Conservation (phyloP, 2,888 invertebrate genomes). For the Drosophila mimica region DNA sequence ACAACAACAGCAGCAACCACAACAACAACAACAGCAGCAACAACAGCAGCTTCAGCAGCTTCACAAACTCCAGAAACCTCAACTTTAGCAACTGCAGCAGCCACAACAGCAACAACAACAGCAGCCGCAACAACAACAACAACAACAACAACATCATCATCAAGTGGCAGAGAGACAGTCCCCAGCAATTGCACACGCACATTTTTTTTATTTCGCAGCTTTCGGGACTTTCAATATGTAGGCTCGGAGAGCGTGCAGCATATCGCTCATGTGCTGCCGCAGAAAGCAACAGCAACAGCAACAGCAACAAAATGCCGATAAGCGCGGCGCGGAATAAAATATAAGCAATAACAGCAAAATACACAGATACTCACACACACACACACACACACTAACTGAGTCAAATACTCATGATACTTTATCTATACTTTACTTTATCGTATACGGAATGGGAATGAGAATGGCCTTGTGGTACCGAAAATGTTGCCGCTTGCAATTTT, state of each 20-base stretch:
- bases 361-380: constrained; percentile 33
- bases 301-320: constrained; percentile 51
- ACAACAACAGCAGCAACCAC: constrained; percentile 1
- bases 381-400: constrained; percentile 14
- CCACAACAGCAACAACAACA: constrained; percentile 7
- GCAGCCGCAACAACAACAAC: constrained; percentile 5
- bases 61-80: constrained; percentile 8
- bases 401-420: constrained; percentile 34
- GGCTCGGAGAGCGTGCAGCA: constrained; percentile 1
- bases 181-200: constrained; percentile 62
- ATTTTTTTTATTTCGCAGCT: constrained; percentile 45
- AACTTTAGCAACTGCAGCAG: constrained; percentile 12
- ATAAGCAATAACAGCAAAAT: constrained; percentile 29
- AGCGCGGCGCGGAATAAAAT: constrained; percentile 41
- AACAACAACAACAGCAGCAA: neutral
- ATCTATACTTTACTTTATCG: constrained; percentile 68
- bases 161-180: constrained; percentile 46
- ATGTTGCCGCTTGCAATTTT: constrained; percentile 65
- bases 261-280: constrained; percentile 41
- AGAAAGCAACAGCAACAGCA: neutral
- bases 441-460: constrained; percentile 35
- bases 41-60: constrained; percentile 10
- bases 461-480: constrained; percentile 52
- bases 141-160: constrained; percentile 44
- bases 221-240: constrained; percentile 37